A percentile compares a stretch with the other conserved stretches of the same genome.
phyloP scores from a whole-genome alignment of 1,140 invertebrate species.

The Drosophila busckii region DNA sequence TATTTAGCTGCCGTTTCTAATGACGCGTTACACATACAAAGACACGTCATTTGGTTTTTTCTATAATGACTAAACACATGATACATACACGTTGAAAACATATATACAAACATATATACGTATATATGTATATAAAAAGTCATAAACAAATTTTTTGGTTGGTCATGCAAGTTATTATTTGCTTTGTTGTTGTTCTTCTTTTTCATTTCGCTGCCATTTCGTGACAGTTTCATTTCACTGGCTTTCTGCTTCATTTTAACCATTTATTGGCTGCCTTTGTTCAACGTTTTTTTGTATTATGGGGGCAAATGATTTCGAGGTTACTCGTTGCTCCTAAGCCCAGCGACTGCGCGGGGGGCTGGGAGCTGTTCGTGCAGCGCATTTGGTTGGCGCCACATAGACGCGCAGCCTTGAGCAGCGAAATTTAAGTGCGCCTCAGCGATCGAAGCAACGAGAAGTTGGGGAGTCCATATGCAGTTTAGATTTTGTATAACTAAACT shows the following conservation, averaged over 20 bases:
- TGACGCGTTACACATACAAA: constrained; percentile 40
- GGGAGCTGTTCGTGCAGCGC: constrained; percentile 55
- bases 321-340: constrained; percentile 23
- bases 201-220: constrained; percentile 41
- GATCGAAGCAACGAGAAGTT: too few relatives aligned
- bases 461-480: too few relatives aligned
- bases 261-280: constrained; percentile 68
- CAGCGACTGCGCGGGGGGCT: background rate
- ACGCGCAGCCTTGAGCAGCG: constrained; percentile 58
- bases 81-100: constrained; percentile 4
- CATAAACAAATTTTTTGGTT: constrained; percentile 67
- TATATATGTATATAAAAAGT: constrained; percentile 17
- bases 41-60: constrained; percentile 31
- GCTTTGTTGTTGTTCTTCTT: constrained; percentile 8
- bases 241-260: constrained; percentile 71
- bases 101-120: constrained; percentile 14
- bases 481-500: constrained; percentile 20
- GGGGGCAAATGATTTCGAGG: constrained; percentile 12
- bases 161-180: constrained; percentile 50
- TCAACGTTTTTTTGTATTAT: background rate
- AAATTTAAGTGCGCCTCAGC: too few relatives aligned
- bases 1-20: constrained; percentile 68
- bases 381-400: constrained; percentile 62
- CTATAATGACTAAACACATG: constrained; percentile 43
- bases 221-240: constrained; percentile 74